Evolutionary conservation across 2,797 vertebrate genomes (phyloP).

Genomic region (Leuciscus waleckii): DNA sequence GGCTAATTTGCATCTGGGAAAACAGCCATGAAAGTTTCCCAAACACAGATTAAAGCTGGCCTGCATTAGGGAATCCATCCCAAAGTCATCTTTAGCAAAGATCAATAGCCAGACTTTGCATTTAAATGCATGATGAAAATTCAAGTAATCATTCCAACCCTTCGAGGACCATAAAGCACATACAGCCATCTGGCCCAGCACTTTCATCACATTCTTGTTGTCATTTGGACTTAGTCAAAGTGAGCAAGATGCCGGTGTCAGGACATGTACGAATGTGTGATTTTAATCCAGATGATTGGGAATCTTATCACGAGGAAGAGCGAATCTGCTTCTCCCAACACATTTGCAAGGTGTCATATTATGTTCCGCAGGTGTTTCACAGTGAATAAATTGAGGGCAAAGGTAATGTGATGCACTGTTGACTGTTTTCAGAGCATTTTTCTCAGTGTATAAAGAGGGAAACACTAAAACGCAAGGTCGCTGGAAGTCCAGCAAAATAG

Average conservation of each 20-base stretch:
- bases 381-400: not conserved
- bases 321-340: not conserved
- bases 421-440: not conserved
- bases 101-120: not conserved
- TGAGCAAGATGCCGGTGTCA: slow-evolving; percentile 33
- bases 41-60: slow-evolving; percentile 25
- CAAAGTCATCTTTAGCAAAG: slow-evolving; percentile 34
- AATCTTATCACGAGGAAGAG: slow-evolving; percentile 15
- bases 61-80: not conserved
- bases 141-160: slow-evolving; percentile 29
- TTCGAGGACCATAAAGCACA: slow-evolving; percentile 16
- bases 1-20: slow-evolving; percentile 30
- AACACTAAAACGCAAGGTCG: not conserved
- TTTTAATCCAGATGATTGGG: slow-evolving; percentile 33
- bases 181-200: slow-evolving; percentile 38
- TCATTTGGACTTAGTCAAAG: slow-evolving; percentile 43
- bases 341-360: not conserved
- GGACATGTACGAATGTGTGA: slow-evolving; percentile 28
- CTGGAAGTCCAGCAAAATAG: not conserved
- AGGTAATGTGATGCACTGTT: not conserved
- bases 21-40: slow-evolving; percentile 24
- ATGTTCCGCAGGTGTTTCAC: slow-evolving; percentile 5
- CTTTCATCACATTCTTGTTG: slow-evolving; percentile 31
- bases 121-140: slow-evolving; percentile 44
- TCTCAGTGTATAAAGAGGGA: not conserved